Evolutionary conservation across 1,140 invertebrate species (phyloP), one percentile per base, ranked within the genome.

Genomic region (Lepidotrigona ventralis): DNA sequence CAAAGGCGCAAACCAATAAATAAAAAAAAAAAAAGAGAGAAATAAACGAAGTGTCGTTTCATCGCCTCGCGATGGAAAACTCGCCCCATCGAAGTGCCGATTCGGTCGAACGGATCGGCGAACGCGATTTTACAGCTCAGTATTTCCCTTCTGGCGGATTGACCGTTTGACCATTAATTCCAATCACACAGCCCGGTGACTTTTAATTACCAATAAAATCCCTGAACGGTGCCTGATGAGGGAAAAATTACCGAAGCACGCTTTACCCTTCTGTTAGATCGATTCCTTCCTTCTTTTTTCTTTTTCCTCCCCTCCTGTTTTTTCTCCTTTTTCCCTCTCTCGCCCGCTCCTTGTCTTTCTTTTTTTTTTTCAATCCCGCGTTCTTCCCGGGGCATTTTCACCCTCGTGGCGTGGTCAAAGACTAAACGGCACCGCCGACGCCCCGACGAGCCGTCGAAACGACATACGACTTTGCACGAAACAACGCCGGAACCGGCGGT

Each of bases 161-260:
- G 92, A 92, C 92, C 92, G 89, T 92, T 93, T 93, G 92, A 93
- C 92, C 93, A 93, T 94, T 93, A 94, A 93, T 93, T 93, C 91
- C 91, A 93, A 94, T 94, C 92, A 93, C 91, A 92, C 91, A 91
- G 89, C 78, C 89, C 88, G 89, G 87, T 93, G 91, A 91, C 88
- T 93, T 93, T 94, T 94, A 94, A 94, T 94, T 94, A 93, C 90
- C 91, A 91, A 93, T 94, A 93, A 94, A 94, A 92, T 92, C 63
- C 90, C 87, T 84, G 86, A 90, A 85, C 88, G 88, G 87, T 90
- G 90, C 89, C 89, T 90, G 92, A 92, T 90, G 92, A 92, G 91
- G 85, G 90, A 93, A 93, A 93, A 92, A 93, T 93, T 91, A 91
- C 89, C 89, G 78, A 70, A 84, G 84, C 87, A 64, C 74, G 85